Percentiles rank a stretch among this genome's conserved stretches.
Conservation (phyloP, 1,140 invertebrate species). For the Magallana ariakensis region DNA sequence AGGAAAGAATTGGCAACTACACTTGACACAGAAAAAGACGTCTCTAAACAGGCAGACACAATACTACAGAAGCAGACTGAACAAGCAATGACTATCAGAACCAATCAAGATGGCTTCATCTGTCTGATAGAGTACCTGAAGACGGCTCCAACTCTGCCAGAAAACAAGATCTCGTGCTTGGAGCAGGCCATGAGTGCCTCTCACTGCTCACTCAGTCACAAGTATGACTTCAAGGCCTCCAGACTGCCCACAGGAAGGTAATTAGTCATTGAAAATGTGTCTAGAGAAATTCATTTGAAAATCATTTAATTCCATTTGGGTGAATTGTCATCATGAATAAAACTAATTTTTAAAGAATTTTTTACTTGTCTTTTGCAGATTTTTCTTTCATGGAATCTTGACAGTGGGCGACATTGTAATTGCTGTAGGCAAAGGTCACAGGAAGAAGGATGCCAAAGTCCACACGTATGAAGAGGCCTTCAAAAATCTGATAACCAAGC, state of each 20-base stretch:
- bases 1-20: constrained; percentile 49
- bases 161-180: constrained; percentile 62
- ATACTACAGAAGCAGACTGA: constrained; percentile 43
- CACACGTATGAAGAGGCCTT: constrained; percentile 62
- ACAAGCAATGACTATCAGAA: constrained; percentile 23
- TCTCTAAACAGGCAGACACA: constrained; percentile 42
- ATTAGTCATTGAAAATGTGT: neutral
- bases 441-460: constrained; percentile 59
- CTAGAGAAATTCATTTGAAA: no score
- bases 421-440: constrained; percentile 50
- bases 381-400: constrained; percentile 52
- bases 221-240: constrained; percentile 57
- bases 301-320: no score
- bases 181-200: constrained; percentile 64
- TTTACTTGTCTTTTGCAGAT: neutral
- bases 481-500: constrained; percentile 56
- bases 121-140: constrained; percentile 57
- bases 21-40: constrained; percentile 49
- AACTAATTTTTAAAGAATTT: no score
- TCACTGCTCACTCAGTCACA: constrained; percentile 60
- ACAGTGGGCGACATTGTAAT: constrained; percentile 56
- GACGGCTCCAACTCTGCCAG: constrained; percentile 45
- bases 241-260: constrained; percentile 58
- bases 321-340: neutral
- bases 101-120: constrained; percentile 50